These are phyloP conservation scores for Capromys pilorides DNA, from an alignment of 2,797 vertebrate genomes.

Conservation along the genomic window DNA sequence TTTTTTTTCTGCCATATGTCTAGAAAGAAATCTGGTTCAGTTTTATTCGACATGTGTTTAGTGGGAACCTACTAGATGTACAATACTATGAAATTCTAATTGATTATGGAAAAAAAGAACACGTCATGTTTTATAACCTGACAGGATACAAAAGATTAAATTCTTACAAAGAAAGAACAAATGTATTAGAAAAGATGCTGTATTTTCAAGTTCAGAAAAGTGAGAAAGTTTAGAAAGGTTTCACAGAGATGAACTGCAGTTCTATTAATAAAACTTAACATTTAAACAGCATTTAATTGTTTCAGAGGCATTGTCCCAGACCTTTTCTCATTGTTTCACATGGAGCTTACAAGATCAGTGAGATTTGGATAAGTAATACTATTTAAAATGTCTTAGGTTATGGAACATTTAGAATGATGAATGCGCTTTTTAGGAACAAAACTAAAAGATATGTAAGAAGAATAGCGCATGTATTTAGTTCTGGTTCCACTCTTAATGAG, in stretches of 20 bases:
- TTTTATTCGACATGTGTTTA: slow-evolving; percentile 32
- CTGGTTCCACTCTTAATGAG: slow-evolving; percentile 45
- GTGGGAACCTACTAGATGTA: neutral
- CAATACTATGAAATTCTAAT: slow-evolving; percentile 45
- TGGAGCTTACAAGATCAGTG: slow-evolving; percentile 29
- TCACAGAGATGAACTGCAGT: slow-evolving; percentile 48
- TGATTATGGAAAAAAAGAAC: slow-evolving; percentile 54
- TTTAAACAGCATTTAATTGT: slow-evolving; percentile 66
- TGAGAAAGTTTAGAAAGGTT: slow-evolving; percentile 63
- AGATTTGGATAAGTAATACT: slow-evolving; percentile 48
- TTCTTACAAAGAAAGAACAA: slow-evolving; percentile 55
- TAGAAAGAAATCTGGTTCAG: slow-evolving; percentile 37
- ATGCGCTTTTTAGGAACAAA: slow-evolving; percentile 55
- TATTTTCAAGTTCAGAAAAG: slow-evolving; percentile 58
- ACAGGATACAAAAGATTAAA: slow-evolving; percentile 54
- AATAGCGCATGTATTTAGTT: slow-evolving; percentile 32
- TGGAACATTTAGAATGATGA: slow-evolving; percentile 51
- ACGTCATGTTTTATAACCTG: slow-evolving; percentile 8
- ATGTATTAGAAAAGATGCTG: slow-evolving; percentile 56
- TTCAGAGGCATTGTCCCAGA: slow-evolving; percentile 50
- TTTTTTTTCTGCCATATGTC: neutral
- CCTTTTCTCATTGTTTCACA: slow-evolving; percentile 66
- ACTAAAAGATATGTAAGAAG: slow-evolving; percentile 23
- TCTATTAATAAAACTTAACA: slow-evolving; percentile 68
- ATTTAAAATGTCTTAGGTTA: slow-evolving; percentile 55